These are phyloP conservation scores for Hozukius guyotensis DNA, from an alignment of 2,797 vertebrate species.

Conservation along the genomic window DNA sequence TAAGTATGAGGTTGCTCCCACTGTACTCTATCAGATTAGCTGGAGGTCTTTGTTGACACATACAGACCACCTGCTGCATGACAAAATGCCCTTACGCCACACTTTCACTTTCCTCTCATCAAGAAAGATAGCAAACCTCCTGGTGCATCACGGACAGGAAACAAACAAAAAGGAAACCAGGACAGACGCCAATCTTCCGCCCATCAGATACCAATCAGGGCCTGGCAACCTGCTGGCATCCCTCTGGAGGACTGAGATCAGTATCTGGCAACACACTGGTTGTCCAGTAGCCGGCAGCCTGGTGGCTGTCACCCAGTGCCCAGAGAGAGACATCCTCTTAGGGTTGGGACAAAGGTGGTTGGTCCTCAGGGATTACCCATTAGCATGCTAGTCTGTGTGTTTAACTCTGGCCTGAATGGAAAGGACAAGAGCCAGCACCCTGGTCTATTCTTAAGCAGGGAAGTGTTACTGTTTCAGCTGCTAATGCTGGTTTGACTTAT, in stretches of 20 bases:
- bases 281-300: constrained; percentile 74
- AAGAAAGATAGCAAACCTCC: constrained; percentile 50
- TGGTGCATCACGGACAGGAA: constrained; percentile 41
- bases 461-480: constrained; percentile 85
- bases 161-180: constrained; percentile 57
- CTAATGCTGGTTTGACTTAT: constrained; percentile 74
- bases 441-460: constrained; percentile 74
- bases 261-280: constrained; percentile 74
- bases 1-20: constrained; percentile 15
- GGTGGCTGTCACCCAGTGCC: constrained; percentile 79
- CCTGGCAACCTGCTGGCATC: constrained; percentile 75
- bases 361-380: constrained; percentile 83
- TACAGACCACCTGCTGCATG: constrained; percentile 75
- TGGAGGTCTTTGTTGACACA: constrained; percentile 63
- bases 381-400: constrained; percentile 84
- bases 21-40: constrained; percentile 63
- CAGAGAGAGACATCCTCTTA: constrained; percentile 80
- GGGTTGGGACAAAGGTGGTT: constrained; percentile 78
- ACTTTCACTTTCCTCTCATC: constrained; percentile 59
- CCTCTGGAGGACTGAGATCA: constrained; percentile 65
- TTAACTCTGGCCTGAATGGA: constrained; percentile 82
- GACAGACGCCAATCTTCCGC: constrained; percentile 67
- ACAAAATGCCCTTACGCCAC: constrained; percentile 56
- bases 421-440: constrained; percentile 78
- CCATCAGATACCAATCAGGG: constrained; percentile 66